Evolutionary conservation across 1,140 invertebrate species (phyloP).

Genomic region (Atta colombica): DNA sequence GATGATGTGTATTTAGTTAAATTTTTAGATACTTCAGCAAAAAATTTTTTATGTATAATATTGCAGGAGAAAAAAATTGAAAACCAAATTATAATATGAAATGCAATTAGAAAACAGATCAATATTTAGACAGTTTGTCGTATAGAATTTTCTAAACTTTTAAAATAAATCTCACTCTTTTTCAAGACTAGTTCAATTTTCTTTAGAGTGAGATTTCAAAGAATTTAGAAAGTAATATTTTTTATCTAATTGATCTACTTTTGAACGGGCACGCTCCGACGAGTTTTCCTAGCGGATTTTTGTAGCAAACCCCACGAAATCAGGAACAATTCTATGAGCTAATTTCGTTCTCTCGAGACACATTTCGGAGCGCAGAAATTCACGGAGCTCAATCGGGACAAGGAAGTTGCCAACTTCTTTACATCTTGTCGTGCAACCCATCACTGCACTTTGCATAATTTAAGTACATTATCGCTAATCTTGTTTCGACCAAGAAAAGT

Average conservation of each 20-base stretch:
- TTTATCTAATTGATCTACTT: slow-evolving; percentile 24
- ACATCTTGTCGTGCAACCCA: slow-evolving; percentile 52
- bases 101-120: not conserved
- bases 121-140: not conserved
- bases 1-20: no score
- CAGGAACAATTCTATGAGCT: slow-evolving; percentile 59
- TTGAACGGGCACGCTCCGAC: slow-evolving; percentile 7
- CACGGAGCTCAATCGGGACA: not conserved
- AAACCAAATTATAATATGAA: not conserved
- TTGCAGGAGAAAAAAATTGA: not conserved
- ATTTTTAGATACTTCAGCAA: no score
- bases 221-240: not conserved
- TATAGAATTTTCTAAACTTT: no score
- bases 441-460: slow-evolving; percentile 62
- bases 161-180: no score
- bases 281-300: slow-evolving; percentile 45
- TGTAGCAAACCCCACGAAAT: slow-evolving; percentile 16
- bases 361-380: not conserved
- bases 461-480: slow-evolving; percentile 53
- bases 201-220: no score
- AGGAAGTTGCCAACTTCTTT: slow-evolving; percentile 71
- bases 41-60: not conserved
- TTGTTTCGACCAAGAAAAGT: slow-evolving; percentile 33
- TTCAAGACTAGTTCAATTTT: no score
- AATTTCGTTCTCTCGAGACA: slow-evolving; percentile 56